Conservation (phyloP, 1,140 invertebrate species). For the Tetramorium alpestre region DNA sequence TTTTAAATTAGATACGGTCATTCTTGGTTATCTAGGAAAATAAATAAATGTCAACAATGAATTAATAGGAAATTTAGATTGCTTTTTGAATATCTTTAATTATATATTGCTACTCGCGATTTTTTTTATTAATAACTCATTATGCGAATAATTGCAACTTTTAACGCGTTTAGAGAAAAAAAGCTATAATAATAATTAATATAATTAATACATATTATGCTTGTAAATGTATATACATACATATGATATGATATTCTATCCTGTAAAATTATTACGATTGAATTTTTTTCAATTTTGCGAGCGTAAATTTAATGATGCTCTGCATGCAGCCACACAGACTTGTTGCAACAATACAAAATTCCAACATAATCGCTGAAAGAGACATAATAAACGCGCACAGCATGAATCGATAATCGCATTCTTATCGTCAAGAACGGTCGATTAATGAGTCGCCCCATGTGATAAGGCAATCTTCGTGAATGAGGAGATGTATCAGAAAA, state of each 20-base stretch:
- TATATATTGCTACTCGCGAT: not conserved
- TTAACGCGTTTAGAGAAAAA: too few relatives aligned
- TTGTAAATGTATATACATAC: too few relatives aligned
- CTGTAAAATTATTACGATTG: too few relatives aligned
- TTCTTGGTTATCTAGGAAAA: not conserved
- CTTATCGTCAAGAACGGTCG: slow-evolving; percentile 1
- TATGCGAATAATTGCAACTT: not conserved
- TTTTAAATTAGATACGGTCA: not conserved
- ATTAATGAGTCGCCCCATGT: slow-evolving; percentile 11
- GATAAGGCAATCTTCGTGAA: slow-evolving; percentile 50
- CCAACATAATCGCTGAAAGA: not conserved
- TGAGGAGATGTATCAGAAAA: slow-evolving; percentile 39
- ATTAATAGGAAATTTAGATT: not conserved
- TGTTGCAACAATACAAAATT: not conserved
- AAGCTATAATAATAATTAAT: too few relatives aligned
- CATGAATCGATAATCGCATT: not conserved
- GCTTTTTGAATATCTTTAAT: not conserved
- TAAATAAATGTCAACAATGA: not conserved
- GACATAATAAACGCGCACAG: not conserved
- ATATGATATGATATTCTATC: too few relatives aligned
- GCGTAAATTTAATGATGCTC: not conserved
- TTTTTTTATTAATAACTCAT: not conserved
- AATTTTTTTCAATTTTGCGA: too few relatives aligned
- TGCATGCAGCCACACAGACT: not conserved
- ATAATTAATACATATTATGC: too few relatives aligned